Evolutionary conservation across 2,113 vertebrate genomes (phyloP).

Genomic region (Corythoichthys intestinalis): DNA sequence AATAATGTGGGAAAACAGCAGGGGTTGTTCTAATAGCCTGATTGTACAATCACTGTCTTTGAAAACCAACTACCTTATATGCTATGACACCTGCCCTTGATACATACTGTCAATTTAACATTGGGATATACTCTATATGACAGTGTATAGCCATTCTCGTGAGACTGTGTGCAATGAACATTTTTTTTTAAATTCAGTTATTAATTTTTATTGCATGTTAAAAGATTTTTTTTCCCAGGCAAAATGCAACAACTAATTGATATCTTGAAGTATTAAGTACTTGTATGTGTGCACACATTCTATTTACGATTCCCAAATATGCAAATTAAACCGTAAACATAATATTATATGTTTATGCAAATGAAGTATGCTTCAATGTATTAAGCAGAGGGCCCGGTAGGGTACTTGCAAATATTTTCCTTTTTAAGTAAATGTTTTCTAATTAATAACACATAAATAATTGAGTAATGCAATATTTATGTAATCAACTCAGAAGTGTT

Average conservation of each 20-base stretch:
- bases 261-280: neutral
- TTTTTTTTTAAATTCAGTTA: neutral
- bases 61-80: slow-evolving; percentile 8
- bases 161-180: neutral
- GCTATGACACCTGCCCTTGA: slow-evolving; percentile 10
- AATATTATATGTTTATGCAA: slow-evolving; percentile 24
- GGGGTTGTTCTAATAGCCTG: slow-evolving; percentile 4
- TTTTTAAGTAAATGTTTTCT: slow-evolving; percentile 43
- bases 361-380: slow-evolving; percentile 23
- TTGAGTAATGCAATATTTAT: slow-evolving; percentile 51
- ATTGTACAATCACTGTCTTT: slow-evolving; percentile 11
- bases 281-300: neutral
- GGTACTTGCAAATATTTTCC: slow-evolving; percentile 48
- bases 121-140: neutral
- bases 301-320: slow-evolving; percentile 17
- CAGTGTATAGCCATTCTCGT: neutral
- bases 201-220: neutral
- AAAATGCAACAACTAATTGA: neutral
- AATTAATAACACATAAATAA: slow-evolving; percentile 52
- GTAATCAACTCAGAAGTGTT: slow-evolving; percentile 51
- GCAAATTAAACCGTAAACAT: slow-evolving; percentile 10
- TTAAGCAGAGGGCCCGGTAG: slow-evolving; percentile 28
- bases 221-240: neutral
- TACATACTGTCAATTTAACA: neutral
- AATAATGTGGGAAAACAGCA: slow-evolving; percentile 31